Evolutionary conservation across 2,888 invertebrate genomes (phyloP).

Genomic region (Oithona nana): DNA sequence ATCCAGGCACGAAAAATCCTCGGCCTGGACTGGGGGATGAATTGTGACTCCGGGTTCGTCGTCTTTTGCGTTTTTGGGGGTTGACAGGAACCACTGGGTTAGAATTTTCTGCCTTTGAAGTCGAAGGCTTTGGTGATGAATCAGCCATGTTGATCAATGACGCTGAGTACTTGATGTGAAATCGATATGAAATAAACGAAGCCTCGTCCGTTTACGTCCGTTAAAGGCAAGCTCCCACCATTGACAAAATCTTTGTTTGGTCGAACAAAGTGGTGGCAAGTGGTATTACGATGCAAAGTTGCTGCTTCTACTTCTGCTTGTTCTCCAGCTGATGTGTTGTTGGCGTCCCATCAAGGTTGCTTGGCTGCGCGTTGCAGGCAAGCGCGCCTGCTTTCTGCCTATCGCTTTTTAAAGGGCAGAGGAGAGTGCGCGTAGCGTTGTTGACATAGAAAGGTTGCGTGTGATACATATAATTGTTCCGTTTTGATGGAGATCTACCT

Average conservation of each 20-base stretch:
- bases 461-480: too few species aligned
- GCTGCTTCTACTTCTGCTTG: too few species aligned
- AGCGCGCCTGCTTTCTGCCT: too few species aligned
- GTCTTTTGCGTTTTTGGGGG: neutral
- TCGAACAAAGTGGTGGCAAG: too few species aligned
- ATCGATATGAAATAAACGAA: neutral
- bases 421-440: too few species aligned
- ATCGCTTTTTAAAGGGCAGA: too few species aligned
- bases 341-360: neutral
- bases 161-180: neutral
- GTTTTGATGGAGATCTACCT: too few species aligned
- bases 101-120: too few species aligned
- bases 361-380: neutral
- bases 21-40: neutral
- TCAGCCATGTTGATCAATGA: neutral
- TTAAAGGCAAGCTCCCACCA: neutral
- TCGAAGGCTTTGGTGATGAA: too few species aligned
- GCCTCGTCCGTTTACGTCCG: neutral
- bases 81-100: too few species aligned
- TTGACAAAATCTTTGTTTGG: neutral
- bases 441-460: too few species aligned
- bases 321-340: neutral
- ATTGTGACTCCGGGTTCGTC: slow-evolving; percentile 1
- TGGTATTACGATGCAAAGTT: too few species aligned
- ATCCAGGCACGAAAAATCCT: slow-evolving; percentile 2